Evolutionary conservation across 1,140 invertebrate genomes (phyloP), one percentile per base, ranked within the genome.

Genomic region (Caenorhabditis tropicalis): DNA sequence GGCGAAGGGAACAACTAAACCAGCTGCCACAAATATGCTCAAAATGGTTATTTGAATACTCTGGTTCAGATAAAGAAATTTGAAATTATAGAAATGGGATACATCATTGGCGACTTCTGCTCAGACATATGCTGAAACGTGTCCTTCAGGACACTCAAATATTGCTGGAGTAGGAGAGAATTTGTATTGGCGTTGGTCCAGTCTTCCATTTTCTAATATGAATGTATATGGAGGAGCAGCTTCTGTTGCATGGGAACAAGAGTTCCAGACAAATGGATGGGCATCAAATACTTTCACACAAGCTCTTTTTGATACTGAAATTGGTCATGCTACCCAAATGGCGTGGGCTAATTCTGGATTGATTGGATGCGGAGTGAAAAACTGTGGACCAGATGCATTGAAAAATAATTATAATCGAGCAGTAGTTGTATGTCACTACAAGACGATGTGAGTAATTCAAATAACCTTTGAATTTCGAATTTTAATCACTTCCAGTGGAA

Each of bases 41-140:
- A 79, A 49, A 33, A 79, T 84, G 33, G 65, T 74, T 27, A 15
- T 21, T 10, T 56, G 19, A n/a, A n/a, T n/a, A n/a, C n/a, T 56
- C 24, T 27, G 3, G 12, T 43, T 5, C 5, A 43, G 39, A 6
- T 12, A 43, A 12, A 6, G 7, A 46, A 74, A 19, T 19, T 16
- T 5, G 7, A 39, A 39, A 16, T 46, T 83, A 49, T 27, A 83
- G 82, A 36, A 46, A 27, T 84, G 58, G 46, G 82, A 84, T 43
- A 49, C 58, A n/a, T 29, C 51, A 21, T 5, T 84, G 15, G 82
- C 43, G 0, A 46, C 43, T 7, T 33, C 65, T 79, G 82, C 82
- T 33, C 82, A 84, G n/a, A 39, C n/a, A 0, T 84, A 29, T 29
- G 82, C 82, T 24, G 49, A 84, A 65, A 79, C 29, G 2, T 84